Evolutionary conservation across 1,140 invertebrate genomes (phyloP).

Genomic region (Neoseiulus cucumeris): DNA sequence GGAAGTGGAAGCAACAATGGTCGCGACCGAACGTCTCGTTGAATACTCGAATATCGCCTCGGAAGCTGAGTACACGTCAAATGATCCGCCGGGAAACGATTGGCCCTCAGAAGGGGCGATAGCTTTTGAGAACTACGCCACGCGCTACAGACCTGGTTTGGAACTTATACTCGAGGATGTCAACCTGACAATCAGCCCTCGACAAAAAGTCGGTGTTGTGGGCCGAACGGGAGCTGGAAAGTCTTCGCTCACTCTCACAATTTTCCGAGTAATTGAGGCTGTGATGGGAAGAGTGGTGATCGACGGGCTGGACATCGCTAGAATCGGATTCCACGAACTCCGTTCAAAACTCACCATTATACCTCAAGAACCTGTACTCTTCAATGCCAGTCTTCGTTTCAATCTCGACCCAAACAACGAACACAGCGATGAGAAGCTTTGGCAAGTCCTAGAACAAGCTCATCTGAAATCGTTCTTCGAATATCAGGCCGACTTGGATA

Average conservation of each 20-base stretch:
- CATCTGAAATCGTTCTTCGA: slow-evolving; percentile 44
- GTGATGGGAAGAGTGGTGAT: slow-evolving; percentile 30
- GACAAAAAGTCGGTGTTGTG: slow-evolving; percentile 29
- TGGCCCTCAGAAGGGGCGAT: slow-evolving; percentile 29
- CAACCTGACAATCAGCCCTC: slow-evolving; percentile 12
- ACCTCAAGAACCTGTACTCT: slow-evolving; percentile 49
- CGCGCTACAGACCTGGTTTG: slow-evolving; percentile 20
- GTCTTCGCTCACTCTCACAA: slow-evolving; percentile 30
- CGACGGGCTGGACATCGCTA: slow-evolving; percentile 30
- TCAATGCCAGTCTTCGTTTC: slow-evolving; percentile 55
- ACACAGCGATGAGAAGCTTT: slow-evolving; percentile 44
- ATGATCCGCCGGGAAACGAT: background rate
- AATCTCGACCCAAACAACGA: slow-evolving; percentile 68
- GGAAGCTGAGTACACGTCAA: slow-evolving; percentile 17
- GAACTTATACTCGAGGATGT: slow-evolving; percentile 25
- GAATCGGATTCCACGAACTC: slow-evolving; percentile 32
- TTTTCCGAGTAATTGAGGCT: slow-evolving; percentile 36
- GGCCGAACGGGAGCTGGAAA: slow-evolving; percentile 35
- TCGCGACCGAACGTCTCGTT: slow-evolving; percentile 21
- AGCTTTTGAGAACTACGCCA: slow-evolving; percentile 25
- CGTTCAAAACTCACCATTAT: slow-evolving; percentile 33
- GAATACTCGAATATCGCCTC: slow-evolving; percentile 17
- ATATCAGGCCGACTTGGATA: slow-evolving; percentile 43
- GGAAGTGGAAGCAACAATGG: slow-evolving; percentile 14
- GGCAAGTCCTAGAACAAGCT: slow-evolving; percentile 53